Base-by-base conservation (phyloP, 1,140 invertebrate genomes). In the Panagrolaimus sp. region DNA sequence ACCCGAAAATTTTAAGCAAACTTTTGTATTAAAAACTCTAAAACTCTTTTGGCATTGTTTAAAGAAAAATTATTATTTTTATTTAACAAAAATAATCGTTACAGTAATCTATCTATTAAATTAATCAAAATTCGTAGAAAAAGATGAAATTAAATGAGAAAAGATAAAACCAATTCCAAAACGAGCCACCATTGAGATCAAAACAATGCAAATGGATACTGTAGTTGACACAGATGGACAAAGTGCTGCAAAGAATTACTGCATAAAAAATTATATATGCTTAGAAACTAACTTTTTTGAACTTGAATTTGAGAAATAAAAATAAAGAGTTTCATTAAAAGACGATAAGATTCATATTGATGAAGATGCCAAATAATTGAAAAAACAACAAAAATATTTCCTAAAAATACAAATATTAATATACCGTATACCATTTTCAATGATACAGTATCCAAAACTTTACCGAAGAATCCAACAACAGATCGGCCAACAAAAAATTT, bases 291-390 rank as follows among this genome's bases (percentile, higher is more conserved):
- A 82, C 79, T 69, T 63, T 69, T 55, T 69, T 82, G 79, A 32
- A 81, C 70, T 70, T 83, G 80, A 32, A 82, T 45, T 68, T 82
- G 81, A 9, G 80, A 83, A 47, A 83, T 65, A 21, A 81, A 58
- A 21, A 83, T 52, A 65, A 82, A 83, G 6, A 80, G 9, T 45
- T 72, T 68, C 24, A 68, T 76, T 8, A 81, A 69, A 1, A 75
- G 9, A n/a, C 68, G 70, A 58, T 82, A 83, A 12, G 67, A 74
- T 32, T 43, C 55, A n/a, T 71, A 63, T 24, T 76, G 32, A 21
- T 83, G 70, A 9, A 83, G 70, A 45, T 73, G 44, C 78, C 81
- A 82, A 43, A 82, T 73, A 32, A 82, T 81, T 3, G 77, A 71
- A 43, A 83, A 67, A 0, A 82, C 75, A 8, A 82, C 71, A 43